These are phyloP conservation scores for Murina feae DNA, from an alignment of 2,113 vertebrate genomes.

Conservation along the genomic window DNA sequence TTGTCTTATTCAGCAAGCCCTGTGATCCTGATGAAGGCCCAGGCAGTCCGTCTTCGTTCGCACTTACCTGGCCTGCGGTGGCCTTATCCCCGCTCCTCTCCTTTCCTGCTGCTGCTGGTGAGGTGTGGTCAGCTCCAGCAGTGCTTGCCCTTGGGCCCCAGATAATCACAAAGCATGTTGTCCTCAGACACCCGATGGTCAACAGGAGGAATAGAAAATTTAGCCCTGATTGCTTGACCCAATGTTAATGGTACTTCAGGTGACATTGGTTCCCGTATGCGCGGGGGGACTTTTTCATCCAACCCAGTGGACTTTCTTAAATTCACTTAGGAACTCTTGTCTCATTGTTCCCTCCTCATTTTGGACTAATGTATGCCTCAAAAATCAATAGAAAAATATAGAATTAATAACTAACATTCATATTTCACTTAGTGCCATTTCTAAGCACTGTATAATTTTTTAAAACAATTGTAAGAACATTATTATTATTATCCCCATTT, in stretches of 20 bases:
- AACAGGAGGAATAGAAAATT: background rate
- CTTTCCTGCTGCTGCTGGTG: background rate
- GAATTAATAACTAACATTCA: background rate
- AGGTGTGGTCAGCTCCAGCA: background rate
- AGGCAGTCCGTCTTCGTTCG: background rate
- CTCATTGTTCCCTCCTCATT: background rate
- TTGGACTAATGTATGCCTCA: background rate
- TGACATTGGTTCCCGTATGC: fast-evolving
- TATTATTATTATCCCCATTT: background rate
- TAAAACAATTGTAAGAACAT: background rate
- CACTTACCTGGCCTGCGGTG: background rate
- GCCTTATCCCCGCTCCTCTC: background rate
- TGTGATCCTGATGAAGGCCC: background rate
- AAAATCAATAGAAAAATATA: constrained; percentile 4
- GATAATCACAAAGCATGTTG: background rate
- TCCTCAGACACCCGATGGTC: background rate
- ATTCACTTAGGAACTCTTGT: background rate
- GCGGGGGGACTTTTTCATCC: background rate
- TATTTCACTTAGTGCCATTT: background rate
- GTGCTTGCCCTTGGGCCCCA: background rate
- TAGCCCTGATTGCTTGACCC: background rate
- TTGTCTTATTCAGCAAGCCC: background rate
- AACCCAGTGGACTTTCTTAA: background rate
- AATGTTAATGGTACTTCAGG: background rate
- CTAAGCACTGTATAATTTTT: background rate